These are phyloP conservation scores for Cheilosia urbana DNA, from an alignment of 2,888 invertebrate species.

Conservation along the genomic window DNA sequence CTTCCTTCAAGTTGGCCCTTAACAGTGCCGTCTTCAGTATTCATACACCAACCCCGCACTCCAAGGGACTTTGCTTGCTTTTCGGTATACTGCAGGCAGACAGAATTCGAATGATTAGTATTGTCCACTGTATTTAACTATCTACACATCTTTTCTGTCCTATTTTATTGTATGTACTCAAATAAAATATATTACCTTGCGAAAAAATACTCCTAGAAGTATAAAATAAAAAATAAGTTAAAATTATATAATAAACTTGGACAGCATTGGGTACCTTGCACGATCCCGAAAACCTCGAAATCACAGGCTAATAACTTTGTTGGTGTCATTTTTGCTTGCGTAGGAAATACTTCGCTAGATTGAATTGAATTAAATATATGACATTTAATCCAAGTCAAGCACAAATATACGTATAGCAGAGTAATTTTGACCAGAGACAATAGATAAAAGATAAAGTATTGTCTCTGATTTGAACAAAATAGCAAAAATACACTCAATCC, in stretches of 20 bases:
- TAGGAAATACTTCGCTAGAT: not conserved
- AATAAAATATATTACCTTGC: constrained; percentile 80
- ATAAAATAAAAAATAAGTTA: constrained; percentile 19
- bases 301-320: constrained; percentile 77
- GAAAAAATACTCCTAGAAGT: constrained; percentile 81
- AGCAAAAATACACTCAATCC: not conserved
- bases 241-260: constrained; percentile 48
- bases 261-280: constrained; percentile 80
- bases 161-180: too few relatives aligned
- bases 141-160: not conserved
- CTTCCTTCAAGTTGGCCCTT: constrained; percentile 87
- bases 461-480: too few relatives aligned
- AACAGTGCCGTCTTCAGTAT: constrained; percentile 87
- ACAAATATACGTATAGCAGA: not conserved
- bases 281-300: constrained; percentile 82
- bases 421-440: too few relatives aligned
- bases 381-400: not conserved
- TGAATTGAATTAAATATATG: not conserved
- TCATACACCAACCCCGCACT: constrained; percentile 88
- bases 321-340: constrained; percentile 30
- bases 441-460: too few relatives aligned
- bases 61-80: constrained; percentile 85
- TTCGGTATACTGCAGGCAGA: constrained; percentile 85
- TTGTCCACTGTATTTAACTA: not conserved
- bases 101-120: not conserved